Percentiles rank a stretch among this genome's conserved stretches.
Conservation (phyloP, 2,888 invertebrate genomes). For the Nymphalis polychloros region DNA sequence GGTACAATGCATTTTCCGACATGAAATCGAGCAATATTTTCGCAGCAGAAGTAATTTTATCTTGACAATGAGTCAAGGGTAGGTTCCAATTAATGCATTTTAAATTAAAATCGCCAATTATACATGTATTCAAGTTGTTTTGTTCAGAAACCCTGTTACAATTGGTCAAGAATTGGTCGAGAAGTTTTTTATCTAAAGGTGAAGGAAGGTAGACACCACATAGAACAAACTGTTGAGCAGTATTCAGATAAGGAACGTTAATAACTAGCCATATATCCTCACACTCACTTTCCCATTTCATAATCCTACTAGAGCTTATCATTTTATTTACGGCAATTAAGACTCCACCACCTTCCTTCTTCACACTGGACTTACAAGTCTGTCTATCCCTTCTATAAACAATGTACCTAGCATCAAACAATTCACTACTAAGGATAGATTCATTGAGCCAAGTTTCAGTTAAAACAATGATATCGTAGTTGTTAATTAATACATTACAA, state of each 20-base stretch:
- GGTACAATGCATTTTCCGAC: slow-evolving; percentile 6
- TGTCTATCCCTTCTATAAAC: not conserved
- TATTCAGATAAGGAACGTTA: not conserved
- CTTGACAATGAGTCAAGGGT: no score
- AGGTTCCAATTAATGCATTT: not conserved
- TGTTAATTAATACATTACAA: not conserved
- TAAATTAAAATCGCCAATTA: not conserved
- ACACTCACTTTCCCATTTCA: not conserved
- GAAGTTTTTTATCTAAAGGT: not conserved
- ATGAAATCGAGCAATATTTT: slow-evolving; percentile 18
- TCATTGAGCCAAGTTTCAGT: not conserved
- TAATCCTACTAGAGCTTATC: not conserved
- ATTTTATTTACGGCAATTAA: not conserved
- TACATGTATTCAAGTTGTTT: not conserved
- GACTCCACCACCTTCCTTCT: not conserved
- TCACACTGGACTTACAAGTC: not conserved
- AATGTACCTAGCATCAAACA: not conserved
- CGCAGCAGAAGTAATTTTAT: not conserved
- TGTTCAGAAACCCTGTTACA: not conserved
- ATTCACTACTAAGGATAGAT: not conserved
- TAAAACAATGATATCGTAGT: not conserved
- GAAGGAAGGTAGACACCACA: not conserved
- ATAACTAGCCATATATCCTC: not conserved
- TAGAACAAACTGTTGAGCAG: not conserved
- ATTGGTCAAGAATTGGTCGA: not conserved